Percentiles rank a stretch among this genome's conserved stretches.
Evolutionary conservation across 2,113 vertebrate species (phyloP).

Genomic region (Crotalus helleri): DNA sequence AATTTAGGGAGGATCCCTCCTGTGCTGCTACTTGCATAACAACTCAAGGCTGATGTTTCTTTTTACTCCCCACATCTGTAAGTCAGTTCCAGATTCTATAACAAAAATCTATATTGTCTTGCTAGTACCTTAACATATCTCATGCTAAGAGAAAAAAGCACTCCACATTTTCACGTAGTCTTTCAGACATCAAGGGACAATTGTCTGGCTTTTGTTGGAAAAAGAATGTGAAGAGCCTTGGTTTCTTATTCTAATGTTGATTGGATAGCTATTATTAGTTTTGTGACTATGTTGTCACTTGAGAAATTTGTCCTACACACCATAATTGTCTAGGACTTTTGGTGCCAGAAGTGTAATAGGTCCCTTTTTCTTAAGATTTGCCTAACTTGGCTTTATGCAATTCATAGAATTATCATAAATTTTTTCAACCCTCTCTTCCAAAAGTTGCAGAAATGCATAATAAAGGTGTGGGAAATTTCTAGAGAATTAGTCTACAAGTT

Average conservation of each 20-base stretch:
- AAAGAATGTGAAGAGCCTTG: neutral
- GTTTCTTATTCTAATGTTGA: neutral
- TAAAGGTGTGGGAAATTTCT: neutral
- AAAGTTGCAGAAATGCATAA: neutral
- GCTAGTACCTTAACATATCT: neutral
- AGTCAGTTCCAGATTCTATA: neutral
- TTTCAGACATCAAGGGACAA: neutral
- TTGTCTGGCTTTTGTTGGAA: neutral
- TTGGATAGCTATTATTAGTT: neutral
- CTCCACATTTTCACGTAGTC: neutral
- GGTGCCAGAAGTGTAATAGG: neutral
- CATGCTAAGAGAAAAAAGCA: neutral
- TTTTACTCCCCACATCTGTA: neutral
- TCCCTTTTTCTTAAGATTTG: neutral
- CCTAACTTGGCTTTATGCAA: neutral
- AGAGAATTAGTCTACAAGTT: neutral
- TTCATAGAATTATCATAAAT: neutral
- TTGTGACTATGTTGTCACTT: neutral
- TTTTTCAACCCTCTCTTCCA: neutral
- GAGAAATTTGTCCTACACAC: neutral
- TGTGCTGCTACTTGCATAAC: no score
- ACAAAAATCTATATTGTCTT: neutral
- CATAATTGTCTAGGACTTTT: neutral
- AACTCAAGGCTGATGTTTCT: no score
- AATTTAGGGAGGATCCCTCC: no score